These are phyloP conservation scores for Eupithecia abbreviata DNA, from an alignment of 2,888 invertebrate genomes.

Conservation along the genomic window DNA sequence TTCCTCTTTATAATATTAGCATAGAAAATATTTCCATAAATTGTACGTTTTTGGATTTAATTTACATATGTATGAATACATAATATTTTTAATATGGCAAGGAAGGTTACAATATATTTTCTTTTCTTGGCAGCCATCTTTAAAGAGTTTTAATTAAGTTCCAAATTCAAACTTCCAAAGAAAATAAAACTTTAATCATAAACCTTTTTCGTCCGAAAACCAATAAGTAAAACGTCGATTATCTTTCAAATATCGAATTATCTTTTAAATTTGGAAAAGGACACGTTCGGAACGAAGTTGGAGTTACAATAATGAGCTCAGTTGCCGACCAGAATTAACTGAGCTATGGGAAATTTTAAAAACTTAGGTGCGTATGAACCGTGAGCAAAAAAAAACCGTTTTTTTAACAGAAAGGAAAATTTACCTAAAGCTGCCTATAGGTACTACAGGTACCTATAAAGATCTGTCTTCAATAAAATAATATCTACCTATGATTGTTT, in stretches of 20 bases:
- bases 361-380: background rate
- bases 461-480: too few relatives aligned
- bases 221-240: constrained; percentile 56
- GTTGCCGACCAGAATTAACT: constrained; percentile 46
- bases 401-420: too few relatives aligned
- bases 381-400: background rate
- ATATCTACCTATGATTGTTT: too few relatives aligned
- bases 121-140: background rate
- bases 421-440: too few relatives aligned
- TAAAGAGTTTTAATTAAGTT: background rate
- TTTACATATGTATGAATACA: too few relatives aligned
- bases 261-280: constrained; percentile 63
- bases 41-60: too few relatives aligned
- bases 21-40: too few relatives aligned
- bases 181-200: constrained; percentile 22
- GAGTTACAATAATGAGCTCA: constrained; percentile 61
- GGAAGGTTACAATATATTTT: background rate
- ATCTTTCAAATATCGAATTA: constrained; percentile 64
- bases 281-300: constrained; percentile 65
- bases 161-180: constrained; percentile 22
- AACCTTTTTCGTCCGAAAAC: constrained; percentile 39
- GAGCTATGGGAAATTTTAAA: constrained; percentile 35
- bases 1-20: too few relatives aligned
- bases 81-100: background rate
- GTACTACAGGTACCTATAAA: too few relatives aligned